A percentile compares a stretch with the other conserved stretches of the same genome.
These are phyloP conservation scores for Paradoxurus hermaphroditus DNA, from an alignment of 2,113 vertebrate genomes.

Conservation along the genomic window DNA sequence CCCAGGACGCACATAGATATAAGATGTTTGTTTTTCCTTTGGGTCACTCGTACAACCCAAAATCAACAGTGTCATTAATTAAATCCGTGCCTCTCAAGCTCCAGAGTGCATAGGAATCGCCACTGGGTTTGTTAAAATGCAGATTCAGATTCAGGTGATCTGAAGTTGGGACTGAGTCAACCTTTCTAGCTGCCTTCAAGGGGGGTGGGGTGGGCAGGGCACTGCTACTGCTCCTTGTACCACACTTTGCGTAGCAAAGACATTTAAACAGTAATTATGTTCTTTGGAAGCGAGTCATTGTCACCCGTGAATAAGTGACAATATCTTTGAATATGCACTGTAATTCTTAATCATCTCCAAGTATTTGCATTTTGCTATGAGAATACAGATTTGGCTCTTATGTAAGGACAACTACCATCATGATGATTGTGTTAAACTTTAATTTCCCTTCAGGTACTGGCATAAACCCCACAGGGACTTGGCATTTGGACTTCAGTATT, in stretches of 20 bases:
- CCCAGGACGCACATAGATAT: background rate
- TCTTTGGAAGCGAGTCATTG: background rate
- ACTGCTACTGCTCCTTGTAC: fast-evolving
- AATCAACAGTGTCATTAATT: conserved; percentile 47
- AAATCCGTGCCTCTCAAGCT: background rate
- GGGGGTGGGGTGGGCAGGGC: too few species aligned
- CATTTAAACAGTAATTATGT: background rate
- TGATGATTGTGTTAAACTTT: background rate
- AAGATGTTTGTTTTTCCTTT: conserved; percentile 52
- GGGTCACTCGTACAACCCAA: background rate
- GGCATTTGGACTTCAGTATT: background rate
- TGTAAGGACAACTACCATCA: background rate
- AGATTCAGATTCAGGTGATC: background rate
- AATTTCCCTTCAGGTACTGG: background rate
- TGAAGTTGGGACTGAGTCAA: background rate
- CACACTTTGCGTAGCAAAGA: background rate
- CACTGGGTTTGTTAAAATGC: background rate
- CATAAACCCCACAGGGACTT: background rate
- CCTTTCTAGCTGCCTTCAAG: background rate
- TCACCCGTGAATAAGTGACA: background rate
- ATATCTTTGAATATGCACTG: background rate
- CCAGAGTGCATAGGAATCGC: background rate
- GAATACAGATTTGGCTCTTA: background rate
- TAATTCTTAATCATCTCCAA: background rate
- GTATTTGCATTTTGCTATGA: background rate